Base-by-base conservation (phyloP, 2,888 invertebrate genomes). In the Sinodicranocentrus sp. region DNA sequence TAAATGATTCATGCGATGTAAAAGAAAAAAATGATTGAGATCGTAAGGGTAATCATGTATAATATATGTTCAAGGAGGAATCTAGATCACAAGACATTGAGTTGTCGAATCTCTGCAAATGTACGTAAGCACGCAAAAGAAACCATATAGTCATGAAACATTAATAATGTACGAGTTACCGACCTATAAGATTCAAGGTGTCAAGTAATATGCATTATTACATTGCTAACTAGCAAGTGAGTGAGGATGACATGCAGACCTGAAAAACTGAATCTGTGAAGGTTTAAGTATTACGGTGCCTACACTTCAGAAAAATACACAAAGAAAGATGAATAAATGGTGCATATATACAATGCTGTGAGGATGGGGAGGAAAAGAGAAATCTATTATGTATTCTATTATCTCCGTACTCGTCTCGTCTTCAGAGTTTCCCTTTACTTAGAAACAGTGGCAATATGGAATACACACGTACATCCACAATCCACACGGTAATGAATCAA, bases 401-500 rank as follows among this genome's bases (percentile, higher is more conserved):
- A 28, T 23, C 39, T 75, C 33, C 21, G n/a, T 61, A 15, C 52
- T 48, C n/a, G 17, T 33, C 48, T 10, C 6, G n/a, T 25, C 48
- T 8, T 54, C n/a, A n/a, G n/a, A n/a, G 28, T 10, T 39, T 71
- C 57, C 52, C 57, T 26, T 54, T n/a, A 48, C n/a, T 70, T 39
- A 28, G 5, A n/a, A 23, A 78, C 70, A 39, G 67, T 67, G 54
- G 70, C 54, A 63, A 28, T 17, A 2, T 54, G 23, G 28, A 63
- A 33, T 28, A 25, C 25, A 17, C 57, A 21, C 19, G 17, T 33
- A 59, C 25, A 79, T 70, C 59, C 78, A 68, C 59, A 78, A 57
- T 67, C 54, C 78, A 70, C 70, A 78, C 84, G 80, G 85, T 87
- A 87, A 87, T 87, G 87, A 87, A 87, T 87, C 87, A 87, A 87